phyloP scores from a whole-genome alignment of 1,140 invertebrate species.

The Manduca sexta region DNA sequence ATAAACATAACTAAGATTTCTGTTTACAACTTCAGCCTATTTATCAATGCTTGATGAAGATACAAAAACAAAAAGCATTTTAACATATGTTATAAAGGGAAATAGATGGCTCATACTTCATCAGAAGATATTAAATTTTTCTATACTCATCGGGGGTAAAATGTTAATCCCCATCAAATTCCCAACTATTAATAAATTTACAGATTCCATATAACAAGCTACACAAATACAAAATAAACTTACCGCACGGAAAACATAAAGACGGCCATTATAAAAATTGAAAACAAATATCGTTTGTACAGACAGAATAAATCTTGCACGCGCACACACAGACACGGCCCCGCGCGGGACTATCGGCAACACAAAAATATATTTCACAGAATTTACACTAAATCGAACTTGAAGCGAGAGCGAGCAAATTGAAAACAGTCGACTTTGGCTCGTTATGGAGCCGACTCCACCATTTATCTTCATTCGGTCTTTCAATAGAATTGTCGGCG shows the following conservation, averaged over 20 bases:
- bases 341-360: conserved; percentile 10
- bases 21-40: too few relatives aligned
- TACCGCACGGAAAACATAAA: too few relatives aligned
- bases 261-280: background rate
- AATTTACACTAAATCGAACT: conserved; percentile 60
- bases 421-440: conserved; percentile 63
- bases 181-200: too few relatives aligned
- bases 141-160: too few relatives aligned
- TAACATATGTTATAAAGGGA: too few relatives aligned
- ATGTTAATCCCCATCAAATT: too few relatives aligned
- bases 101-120: too few relatives aligned
- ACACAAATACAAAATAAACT: background rate
- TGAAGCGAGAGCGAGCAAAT: conserved; percentile 48
- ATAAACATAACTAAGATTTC: too few relatives aligned
- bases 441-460: conserved; percentile 60
- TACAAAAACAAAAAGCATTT: too few relatives aligned
- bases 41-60: too few relatives aligned
- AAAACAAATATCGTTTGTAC: background rate
- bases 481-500: conserved; percentile 66
- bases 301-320: background rate
- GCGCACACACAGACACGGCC: background rate
- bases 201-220: background rate
- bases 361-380: conserved; percentile 40
- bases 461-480: conserved; percentile 69
- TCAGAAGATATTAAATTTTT: too few relatives aligned